Evolutionary conservation across 2,888 invertebrate genomes (phyloP), one percentile per base, ranked within the genome.

Genomic region (Morpho helenor): DNA sequence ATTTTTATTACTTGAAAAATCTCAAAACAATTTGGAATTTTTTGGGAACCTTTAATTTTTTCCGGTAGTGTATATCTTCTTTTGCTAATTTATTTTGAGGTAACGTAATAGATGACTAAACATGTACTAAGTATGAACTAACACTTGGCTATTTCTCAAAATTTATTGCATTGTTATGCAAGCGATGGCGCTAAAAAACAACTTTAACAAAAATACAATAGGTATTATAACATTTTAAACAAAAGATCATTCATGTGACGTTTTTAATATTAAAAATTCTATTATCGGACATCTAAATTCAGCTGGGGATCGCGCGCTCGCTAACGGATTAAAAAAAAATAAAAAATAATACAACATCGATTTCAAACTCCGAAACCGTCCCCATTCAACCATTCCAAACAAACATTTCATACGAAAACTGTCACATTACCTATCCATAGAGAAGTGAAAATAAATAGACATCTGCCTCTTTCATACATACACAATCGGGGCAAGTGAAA

Each of bases 361-460:
- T 82, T 76, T 71, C 75, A 73, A 81, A 80, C 81, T 71, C 71
- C 67, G 67, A 71, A 72, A 70, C 71, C 75, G 66, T 67, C 54
- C 54, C 80, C 78, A 79, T 84, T 84, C 79, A 82, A 66, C 75
- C 76, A 80, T 73, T 77, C 75, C 85, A 87, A 87, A 88, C 88
- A 88, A 86, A 87, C 84, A 84, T 83, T 82, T 83, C 85, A 85
- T 82, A 85, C 77, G 79, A 83, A 82, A 86, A 83, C 87, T 89
- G 89, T 88, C 87, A 87, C 86, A 87, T 87, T 84, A 78, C 76
- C 75, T 67, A 72, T 69, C 77, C 74, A 83, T 86, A 82, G 82
- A 83, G 84, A 84, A 87, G 83, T 82, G 83, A 85, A 84, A 87
- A 86, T 82, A 85, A 82, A 79, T 71, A 65, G 68, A 70, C 73